Percentiles rank a stretch among this genome's conserved stretches.
phyloP scores from a whole-genome alignment of 2,113 vertebrate genomes.

The Leptodactylus fuscus region DNA sequence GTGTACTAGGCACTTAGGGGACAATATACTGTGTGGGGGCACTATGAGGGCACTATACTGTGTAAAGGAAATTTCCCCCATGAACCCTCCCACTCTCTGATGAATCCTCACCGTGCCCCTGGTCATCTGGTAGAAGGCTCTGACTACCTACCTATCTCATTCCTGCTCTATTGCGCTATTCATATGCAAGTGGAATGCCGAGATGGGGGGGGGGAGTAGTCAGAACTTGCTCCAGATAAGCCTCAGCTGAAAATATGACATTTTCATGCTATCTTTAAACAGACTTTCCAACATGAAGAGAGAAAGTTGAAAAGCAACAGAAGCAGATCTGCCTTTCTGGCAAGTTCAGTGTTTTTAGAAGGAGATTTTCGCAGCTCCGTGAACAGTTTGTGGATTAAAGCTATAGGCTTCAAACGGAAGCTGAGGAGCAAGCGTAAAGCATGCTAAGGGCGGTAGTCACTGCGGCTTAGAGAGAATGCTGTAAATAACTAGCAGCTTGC shows the following conservation, averaged over 20 bases:
- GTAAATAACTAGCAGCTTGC: conserved; percentile 68
- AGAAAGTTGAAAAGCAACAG: conserved; percentile 54
- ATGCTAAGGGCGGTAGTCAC: conserved; percentile 68
- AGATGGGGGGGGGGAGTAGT: conserved; percentile 14
- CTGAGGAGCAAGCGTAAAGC: conserved; percentile 58
- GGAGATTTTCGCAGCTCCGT: conserved; percentile 67
- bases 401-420: conserved; percentile 68
- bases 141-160: neutral
- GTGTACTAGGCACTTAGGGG: too few relatives aligned
- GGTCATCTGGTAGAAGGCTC: neutral
- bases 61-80: too few relatives aligned
- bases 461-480: conserved; percentile 67
- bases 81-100: too few relatives aligned
- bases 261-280: conserved; percentile 54
- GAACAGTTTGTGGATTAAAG: conserved; percentile 69
- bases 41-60: too few relatives aligned
- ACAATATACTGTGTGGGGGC: too few relatives aligned
- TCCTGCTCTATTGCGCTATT: neutral
- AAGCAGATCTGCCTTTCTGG: conserved; percentile 51
- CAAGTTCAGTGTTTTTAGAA: conserved; percentile 42
- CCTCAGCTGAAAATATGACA: conserved; percentile 53
- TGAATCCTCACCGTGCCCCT: too few relatives aligned
- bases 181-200: conserved; percentile 30
- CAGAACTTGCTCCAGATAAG: conserved; percentile 42
- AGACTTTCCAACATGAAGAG: conserved; percentile 51